Evolutionary conservation across 2,113 vertebrate species (phyloP), one percentile per base, ranked within the genome.

Genomic region (Cheirogaleus medius): DNA sequence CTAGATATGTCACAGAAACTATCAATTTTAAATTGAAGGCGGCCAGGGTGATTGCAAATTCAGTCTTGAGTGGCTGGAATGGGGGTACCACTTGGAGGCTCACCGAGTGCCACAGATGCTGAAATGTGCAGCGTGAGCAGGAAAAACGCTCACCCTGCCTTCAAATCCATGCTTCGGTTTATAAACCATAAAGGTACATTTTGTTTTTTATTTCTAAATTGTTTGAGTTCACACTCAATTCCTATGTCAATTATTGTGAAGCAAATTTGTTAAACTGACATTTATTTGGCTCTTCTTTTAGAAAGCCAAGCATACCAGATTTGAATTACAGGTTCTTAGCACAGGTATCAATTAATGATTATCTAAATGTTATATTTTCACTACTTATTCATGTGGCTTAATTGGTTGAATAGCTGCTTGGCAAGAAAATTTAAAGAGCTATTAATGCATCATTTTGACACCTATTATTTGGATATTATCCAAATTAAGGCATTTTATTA

Each of bases 401-500:
- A 94, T 88, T 96, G 76, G 86, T 71, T n/a, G 32, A 88, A 92
- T 94, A 66, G 37, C 44, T 86, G 5, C 66, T 93, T 87, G 81
- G 77, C 60, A 94, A 83, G 94, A 92, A 95, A 82, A 87, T 68
- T 86, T 95, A 63, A 90, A 82, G 73, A 92, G 66, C 81, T 97
- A 71, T 74, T 92, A 88, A 96, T 89, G 91, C n/a, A n/a, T 95
- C 86, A 93, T 82, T 90, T 78, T 97, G 86, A 96, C 47, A 93
- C 39, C 47, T 93, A 80, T 86, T 97, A 88, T 95, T 95, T 96
- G 82, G 54, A 74, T 86, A 77, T 87, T 84, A 94, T 32, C 81
- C 91, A 94, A 97, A 93, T 90, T 85, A 93, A 97, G 93, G 13
- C 56, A 85, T 91, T 97, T 97, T 95, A 97, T 92, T 95, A 85